Percentiles rank a stretch among this genome's conserved stretches.
Conservation (phyloP, 2,113 vertebrate species). For the Xenopus borealis region DNA sequence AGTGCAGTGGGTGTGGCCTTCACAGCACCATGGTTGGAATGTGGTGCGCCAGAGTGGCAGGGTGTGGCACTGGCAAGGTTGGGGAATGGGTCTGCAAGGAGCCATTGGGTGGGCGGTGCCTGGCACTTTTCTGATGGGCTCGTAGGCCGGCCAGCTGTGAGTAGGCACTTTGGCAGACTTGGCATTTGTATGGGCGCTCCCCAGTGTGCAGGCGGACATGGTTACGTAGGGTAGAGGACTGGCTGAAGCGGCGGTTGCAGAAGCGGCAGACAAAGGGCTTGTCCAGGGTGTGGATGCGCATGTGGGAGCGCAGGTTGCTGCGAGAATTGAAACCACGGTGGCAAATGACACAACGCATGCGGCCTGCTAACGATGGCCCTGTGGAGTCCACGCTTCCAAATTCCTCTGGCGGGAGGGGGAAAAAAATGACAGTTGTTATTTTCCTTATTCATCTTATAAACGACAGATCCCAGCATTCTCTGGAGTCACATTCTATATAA, state of each 20-base stretch:
- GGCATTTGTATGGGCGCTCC: conserved; percentile 95
- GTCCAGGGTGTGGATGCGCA: conserved; percentile 99
- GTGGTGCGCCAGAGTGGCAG: conserved; percentile 75
- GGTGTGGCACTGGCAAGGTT: conserved; percentile 75
- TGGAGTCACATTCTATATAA: too few relatives aligned
- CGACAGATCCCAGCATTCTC: too few relatives aligned
- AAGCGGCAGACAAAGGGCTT: conserved; percentile 97
- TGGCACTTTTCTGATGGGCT: conserved; percentile 95
- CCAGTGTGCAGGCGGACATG: conserved; percentile 97
- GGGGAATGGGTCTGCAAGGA: conserved; percentile 70
- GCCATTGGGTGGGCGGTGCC: conserved; percentile 79
- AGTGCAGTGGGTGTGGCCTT: conserved; percentile 41
- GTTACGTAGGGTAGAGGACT: conserved; percentile 96
- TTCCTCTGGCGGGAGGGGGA: conserved; percentile 70
- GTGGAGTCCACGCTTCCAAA: conserved; percentile 70
- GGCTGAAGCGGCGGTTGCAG: conserved; percentile 97
- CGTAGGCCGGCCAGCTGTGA: conserved; percentile 95
- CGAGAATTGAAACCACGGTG: conserved; percentile 98
- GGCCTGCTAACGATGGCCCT: conserved; percentile 61
- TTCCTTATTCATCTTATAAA: too few relatives aligned
- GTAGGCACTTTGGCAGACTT: conserved; percentile 96
- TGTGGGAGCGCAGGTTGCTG: conserved; percentile 98
- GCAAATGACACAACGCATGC: conserved; percentile 98
- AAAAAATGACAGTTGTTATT: not conserved
- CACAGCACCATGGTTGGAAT: conserved; percentile 91